Percentiles rank a stretch among this genome's conserved stretches.
These are phyloP conservation scores for Pteromalus puparum DNA, from an alignment of 1,140 invertebrate genomes.

Conservation along the genomic window DNA sequence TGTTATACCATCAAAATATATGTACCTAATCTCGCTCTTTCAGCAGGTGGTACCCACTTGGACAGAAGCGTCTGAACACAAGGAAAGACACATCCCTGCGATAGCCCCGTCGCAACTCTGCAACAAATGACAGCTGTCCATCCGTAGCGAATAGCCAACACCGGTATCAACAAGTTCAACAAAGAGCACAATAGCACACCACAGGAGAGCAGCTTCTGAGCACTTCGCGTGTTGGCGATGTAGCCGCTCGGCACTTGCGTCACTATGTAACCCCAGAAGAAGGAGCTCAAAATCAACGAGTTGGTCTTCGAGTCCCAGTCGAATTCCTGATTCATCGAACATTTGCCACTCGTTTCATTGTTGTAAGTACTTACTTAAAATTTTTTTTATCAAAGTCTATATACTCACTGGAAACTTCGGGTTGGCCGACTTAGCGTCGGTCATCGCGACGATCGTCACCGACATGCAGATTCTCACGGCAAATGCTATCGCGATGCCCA, in stretches of 20 bases:
- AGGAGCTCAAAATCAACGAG: conserved; percentile 34
- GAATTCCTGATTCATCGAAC: conserved; percentile 6
- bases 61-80: conserved; percentile 29
- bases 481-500: conserved; percentile 79
- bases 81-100: conserved; percentile 22
- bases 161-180: conserved; percentile 5
- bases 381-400: too few species aligned
- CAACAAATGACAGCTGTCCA: conserved; percentile 36
- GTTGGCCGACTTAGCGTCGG: conserved; percentile 57
- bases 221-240: conserved; percentile 21
- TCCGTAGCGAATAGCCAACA: conserved; percentile 2
- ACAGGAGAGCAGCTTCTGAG: conserved; percentile 59
- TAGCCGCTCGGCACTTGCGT: conserved; percentile 38
- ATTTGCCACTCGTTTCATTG: too few species aligned
- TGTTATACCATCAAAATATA: not conserved
- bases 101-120: conserved; percentile 4
- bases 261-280: conserved; percentile 44
- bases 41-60: conserved; percentile 28
- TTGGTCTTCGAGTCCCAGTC: conserved; percentile 31
- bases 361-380: too few species aligned
- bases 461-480: conserved; percentile 82
- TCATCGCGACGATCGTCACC: conserved; percentile 84
- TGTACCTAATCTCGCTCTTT: conserved; percentile 32
- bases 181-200: conserved; percentile 20
- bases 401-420: conserved; percentile 59